Base-by-base conservation (phyloP, 37 sponge, comb jelly and placozoan genomes). In the Oopsacas minuta region DNA sequence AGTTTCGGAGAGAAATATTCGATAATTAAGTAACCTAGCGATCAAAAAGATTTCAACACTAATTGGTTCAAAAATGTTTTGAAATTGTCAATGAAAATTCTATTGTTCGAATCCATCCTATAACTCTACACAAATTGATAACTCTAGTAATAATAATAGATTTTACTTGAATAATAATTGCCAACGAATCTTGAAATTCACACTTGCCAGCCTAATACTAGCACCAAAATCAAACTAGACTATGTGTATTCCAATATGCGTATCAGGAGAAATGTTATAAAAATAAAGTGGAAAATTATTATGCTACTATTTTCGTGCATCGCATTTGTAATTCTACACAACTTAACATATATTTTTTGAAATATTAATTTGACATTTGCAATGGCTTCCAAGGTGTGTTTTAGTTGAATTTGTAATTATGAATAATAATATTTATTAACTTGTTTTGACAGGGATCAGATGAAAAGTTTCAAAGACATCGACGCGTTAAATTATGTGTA, bases 401-500 rank as follows among this genome's bases (percentile, higher is more conserved):
- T 42, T 42, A 8, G 49, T 15, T 42, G 15, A 42, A 8, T 42
- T 17, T 15, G 49, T 42, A 42, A 8, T 42, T 17, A 17, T 17
- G 8, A 42, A 42, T 8, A 42, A 20, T 61, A 61, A 3, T 61
- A 20, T 61, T n/a, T n/a, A 61, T 61, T 25, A 25, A 25, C 22
- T 61, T 25, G 22, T 3, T n/a, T 34, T 42, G 49, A n/a, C 30
- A 61, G 75, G 75, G 75, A 61, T n/a, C 75, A 25, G 75, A 61
- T 61, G 75, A 61, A 32, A 61, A 61, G 28, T 12, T 25, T 12
- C 75, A 61, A 34, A 10, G 75, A 34, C 75, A 61, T n/a, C 20
- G 75, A 61, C 75, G 75, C 20, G 75, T 61, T 25, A 61, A 89
- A 75, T 93, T 94, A 10, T 97, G 99, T 49, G 99, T 97, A 46